phyloP scores from a whole-genome alignment of 64 coral and sea anemone species.

The Pocillopora damicornis region DNA sequence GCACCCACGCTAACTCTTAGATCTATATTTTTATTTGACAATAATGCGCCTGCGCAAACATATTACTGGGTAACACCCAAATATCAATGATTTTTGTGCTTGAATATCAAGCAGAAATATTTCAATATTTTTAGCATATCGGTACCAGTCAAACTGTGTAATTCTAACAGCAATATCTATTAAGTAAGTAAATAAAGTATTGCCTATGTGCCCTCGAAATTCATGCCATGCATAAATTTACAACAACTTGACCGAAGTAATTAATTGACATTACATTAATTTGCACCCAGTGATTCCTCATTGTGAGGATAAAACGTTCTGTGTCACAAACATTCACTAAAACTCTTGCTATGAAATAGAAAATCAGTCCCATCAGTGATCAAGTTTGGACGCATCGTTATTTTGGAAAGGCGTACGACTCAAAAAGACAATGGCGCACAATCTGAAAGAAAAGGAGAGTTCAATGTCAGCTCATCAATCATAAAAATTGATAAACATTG shows the following conservation, averaged over 20 bases:
- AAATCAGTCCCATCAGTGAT: background rate
- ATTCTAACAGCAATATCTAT: too few relatives aligned
- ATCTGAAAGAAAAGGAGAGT: conserved; percentile 25
- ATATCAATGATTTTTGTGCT: background rate
- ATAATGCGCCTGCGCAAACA: background rate
- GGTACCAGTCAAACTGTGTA: too few relatives aligned
- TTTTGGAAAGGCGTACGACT: background rate
- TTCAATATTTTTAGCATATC: background rate
- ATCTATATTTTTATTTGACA: background rate
- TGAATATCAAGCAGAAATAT: conserved; percentile 33
- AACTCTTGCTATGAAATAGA: background rate
- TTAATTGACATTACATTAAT: background rate
- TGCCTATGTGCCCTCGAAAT: background rate
- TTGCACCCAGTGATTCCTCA: background rate
- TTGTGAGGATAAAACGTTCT: background rate
- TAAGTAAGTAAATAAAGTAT: too few relatives aligned
- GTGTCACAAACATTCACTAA: background rate
- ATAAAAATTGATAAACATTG: conserved; percentile 3
- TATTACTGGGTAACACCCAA: background rate
- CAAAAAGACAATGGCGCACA: conserved; percentile 23
- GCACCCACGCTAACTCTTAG: background rate
- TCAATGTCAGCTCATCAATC: conserved; percentile 26
- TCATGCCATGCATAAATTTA: background rate
- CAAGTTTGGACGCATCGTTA: background rate
- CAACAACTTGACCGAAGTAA: background rate